Base-by-base conservation (phyloP, 2,888 invertebrate species). In the Arge pagana region DNA sequence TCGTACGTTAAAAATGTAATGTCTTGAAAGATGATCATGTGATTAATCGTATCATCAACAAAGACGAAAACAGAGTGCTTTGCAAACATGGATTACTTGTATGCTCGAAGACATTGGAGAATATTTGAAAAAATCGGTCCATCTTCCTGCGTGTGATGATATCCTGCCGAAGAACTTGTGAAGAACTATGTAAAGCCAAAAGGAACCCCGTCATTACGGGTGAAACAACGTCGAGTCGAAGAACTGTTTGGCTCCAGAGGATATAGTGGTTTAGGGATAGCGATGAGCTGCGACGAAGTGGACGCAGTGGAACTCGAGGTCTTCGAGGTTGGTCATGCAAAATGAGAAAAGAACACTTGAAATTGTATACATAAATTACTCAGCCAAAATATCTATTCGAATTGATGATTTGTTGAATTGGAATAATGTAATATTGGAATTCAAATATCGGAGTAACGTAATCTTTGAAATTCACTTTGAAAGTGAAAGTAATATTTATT, bases 271-370 rank as follows among this genome's bases (percentile, higher is more conserved):
- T 56, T 59, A 61, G 60, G 42, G 53, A 56, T 60, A 63, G 62
- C 67, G 69, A 74, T 74, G 74, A 74, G 65, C n/a, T n/a, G n/a
- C 69, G 67, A 64, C 66, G 69, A 71, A 65, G 63, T 67, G 62
- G 75, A 76, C 66, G 72, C 70, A 60, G 68, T 76, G 67, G 76
- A 76, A 70, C 75, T 76, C 70, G 74, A 76, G 64, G 74, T 75
- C 61, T 76, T 76, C 72, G 75, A 75, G 75, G 75, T 76, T 64
- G 68, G 74, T 68, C n/a, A n/a, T n/a, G n/a, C n/a, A n/a, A n/a
- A n/a, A n/a, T n/a, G n/a, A n/a, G n/a, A n/a, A n/a, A n/a, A n/a
- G n/a, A n/a, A n/a, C n/a, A n/a, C n/a, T n/a, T n/a, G n/a, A n/a
- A n/a, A n/a, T n/a, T n/a, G n/a, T n/a, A n/a, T n/a, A n/a, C n/a